A percentile compares a stretch with the other conserved stretches of the same genome.
phyloP scores from a whole-genome alignment of 2,888 invertebrate species.

The Volucella zonaria region DNA sequence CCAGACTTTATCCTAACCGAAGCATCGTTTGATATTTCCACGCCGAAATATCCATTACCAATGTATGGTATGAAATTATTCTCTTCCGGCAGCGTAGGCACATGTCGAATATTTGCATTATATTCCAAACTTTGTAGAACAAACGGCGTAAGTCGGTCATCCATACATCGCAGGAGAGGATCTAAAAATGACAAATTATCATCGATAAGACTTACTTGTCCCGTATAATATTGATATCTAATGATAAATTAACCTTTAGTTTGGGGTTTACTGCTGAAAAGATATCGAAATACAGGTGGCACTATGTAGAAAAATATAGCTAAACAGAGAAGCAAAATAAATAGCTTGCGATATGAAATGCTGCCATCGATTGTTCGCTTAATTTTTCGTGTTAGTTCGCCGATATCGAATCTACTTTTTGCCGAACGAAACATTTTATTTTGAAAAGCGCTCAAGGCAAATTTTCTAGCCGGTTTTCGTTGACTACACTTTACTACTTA shows the following conservation, averaged over 20 bases:
- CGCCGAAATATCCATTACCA: constrained; percentile 89
- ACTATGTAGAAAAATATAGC: constrained; percentile 86
- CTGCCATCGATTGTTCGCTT: constrained; percentile 80
- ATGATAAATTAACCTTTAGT: constrained; percentile 78
- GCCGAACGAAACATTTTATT: constrained; percentile 80
- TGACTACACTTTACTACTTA: constrained; percentile 28
- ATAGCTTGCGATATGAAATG: constrained; percentile 81
- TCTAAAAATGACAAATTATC: constrained; percentile 75
- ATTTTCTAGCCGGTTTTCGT: constrained; percentile 58
- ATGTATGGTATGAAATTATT: constrained; percentile 88
- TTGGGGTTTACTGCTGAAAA: constrained; percentile 84
- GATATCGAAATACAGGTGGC: constrained; percentile 86
- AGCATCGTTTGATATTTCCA: constrained; percentile 86
- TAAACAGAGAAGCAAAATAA: constrained; percentile 83
- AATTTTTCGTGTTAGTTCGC: constrained; percentile 79
- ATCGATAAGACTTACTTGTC: constrained; percentile 2
- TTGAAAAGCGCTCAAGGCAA: constrained; percentile 10
- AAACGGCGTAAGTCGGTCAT: constrained; percentile 86
- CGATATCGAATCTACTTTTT: constrained; percentile 81
- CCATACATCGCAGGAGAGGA: constrained; percentile 86
- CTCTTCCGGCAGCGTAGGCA: constrained; percentile 84
- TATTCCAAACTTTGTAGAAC: constrained; percentile 85
- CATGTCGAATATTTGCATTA: constrained; percentile 87
- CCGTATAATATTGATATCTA: constrained; percentile 1
- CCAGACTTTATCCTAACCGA: constrained; percentile 87